Conservation (phyloP, 2,888 invertebrate genomes). For the Gibbula magus region DNA sequence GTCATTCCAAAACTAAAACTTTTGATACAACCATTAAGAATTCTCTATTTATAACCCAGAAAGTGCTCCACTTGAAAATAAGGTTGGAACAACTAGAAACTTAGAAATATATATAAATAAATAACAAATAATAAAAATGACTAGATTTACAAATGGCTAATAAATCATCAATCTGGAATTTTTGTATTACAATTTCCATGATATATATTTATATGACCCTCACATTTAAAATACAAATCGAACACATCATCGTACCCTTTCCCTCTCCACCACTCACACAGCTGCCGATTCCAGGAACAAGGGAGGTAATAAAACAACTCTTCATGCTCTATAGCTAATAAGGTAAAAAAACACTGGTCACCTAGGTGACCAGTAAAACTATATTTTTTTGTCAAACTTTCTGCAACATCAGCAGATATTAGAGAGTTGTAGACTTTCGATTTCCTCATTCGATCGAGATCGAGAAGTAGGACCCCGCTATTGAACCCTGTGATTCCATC, state of each 20-base stretch:
- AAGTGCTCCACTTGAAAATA: too few relatives aligned
- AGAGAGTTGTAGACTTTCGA: conserved; percentile 80
- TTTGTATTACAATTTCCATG: conserved; percentile 75
- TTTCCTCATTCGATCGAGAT: conserved; percentile 81
- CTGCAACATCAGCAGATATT: conserved; percentile 64
- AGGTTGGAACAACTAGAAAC: too few relatives aligned
- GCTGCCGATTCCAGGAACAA: conserved; percentile 87
- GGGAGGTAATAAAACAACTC: conserved; percentile 84
- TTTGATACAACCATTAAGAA: too few relatives aligned
- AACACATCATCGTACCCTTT: conserved; percentile 85
- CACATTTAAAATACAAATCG: conserved; percentile 83
- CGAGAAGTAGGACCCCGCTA: conserved; percentile 85
- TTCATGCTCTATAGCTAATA: conserved; percentile 83
- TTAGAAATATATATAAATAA: too few relatives aligned
- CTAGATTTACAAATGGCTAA: neutral
- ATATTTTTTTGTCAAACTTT: conserved; percentile 73
- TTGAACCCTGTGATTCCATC: conserved; percentile 84
- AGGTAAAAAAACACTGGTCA: conserved; percentile 88
- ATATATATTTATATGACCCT: conserved; percentile 67
- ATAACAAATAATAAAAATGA: too few relatives aligned
- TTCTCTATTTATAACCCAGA: too few relatives aligned
- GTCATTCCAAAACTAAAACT: too few relatives aligned
- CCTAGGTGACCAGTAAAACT: conserved; percentile 81
- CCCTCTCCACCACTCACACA: conserved; percentile 88
- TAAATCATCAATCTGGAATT: conserved; percentile 55